phyloP scores from a whole-genome alignment of 2,797 vertebrate genomes.

The Megalops cyprinoides region DNA sequence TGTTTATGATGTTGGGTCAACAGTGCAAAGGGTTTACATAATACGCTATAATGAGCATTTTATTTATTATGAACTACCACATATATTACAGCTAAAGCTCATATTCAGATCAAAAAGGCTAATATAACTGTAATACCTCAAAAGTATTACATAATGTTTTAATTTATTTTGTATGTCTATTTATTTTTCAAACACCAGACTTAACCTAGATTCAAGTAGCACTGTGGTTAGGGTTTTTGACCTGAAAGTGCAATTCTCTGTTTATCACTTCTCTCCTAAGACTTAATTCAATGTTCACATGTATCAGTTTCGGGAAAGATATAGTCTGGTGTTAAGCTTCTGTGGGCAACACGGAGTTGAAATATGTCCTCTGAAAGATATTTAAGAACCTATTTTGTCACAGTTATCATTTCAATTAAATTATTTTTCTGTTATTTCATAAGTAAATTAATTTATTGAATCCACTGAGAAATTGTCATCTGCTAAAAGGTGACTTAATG shows the following conservation, averaged over 20 bases:
- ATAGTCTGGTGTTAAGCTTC: conserved; percentile 36
- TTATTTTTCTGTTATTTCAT: conserved; percentile 77
- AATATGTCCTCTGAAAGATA: conserved; percentile 51
- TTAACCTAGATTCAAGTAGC: conserved; percentile 65
- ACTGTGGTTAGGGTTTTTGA: conserved; percentile 73
- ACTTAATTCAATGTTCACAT: neutral
- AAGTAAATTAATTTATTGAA: conserved; percentile 74
- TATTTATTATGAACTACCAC: conserved; percentile 69
- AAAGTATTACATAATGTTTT: conserved; percentile 79
- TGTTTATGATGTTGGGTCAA: conserved; percentile 66
- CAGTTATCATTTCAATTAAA: conserved; percentile 62
- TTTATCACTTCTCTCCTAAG: conserved; percentile 51
- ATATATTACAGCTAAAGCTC: conserved; percentile 61
- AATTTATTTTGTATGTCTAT: conserved; percentile 76
- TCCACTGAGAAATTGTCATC: conserved; percentile 63
- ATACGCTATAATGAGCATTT: conserved; percentile 64
- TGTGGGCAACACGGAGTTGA: conserved; percentile 60
- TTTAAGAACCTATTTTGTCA: conserved; percentile 75
- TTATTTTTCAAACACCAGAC: conserved; percentile 69
- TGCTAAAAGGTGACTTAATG: conserved; percentile 70
- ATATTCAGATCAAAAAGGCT: conserved; percentile 73
- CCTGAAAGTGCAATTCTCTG: conserved; percentile 71
- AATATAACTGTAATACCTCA: conserved; percentile 84
- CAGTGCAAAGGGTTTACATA: conserved; percentile 54
- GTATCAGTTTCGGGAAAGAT: conserved; percentile 23